Evolutionary conservation across 2,888 invertebrate genomes (phyloP), one percentile per base, ranked within the genome.

Genomic region (Oeneis ivallda): DNA sequence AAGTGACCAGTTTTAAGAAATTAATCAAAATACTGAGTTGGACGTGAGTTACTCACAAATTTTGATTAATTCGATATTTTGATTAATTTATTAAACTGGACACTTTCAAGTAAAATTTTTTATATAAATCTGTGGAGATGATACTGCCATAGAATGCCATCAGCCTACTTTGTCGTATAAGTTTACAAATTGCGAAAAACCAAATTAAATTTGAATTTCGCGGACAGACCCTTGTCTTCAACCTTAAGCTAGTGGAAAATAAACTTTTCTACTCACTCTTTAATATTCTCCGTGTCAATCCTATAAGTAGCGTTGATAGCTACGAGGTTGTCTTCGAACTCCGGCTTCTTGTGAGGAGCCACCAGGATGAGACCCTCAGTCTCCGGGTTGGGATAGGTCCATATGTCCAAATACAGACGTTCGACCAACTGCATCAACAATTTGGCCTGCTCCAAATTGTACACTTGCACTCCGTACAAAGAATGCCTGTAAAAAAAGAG

Each of bases 281-380:
- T 85, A 37, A 89, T 76, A 74, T 89, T 84, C 10, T 83, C 79
- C 13, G 80, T 72, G 61, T 79, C 75, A n/a, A 86, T 54, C 66
- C 73, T 73, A 65, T 74, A 84, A 47, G 76, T 73, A 60, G 83
- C 72, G 4, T 79, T 81, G 37, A 78, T 75, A 1, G 61, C 72
- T 9, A 65, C 70, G 0, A 87, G 74, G 61, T 75, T 76, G 62
- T 77, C 74, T 75, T 86, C 75, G 67, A 87, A 84, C 13, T 68
- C 59, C 2, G 59, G 26, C 19, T 75, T 80, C 57, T 74, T 74
- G 0, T 82, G 76, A 45, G 73, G 74, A 0, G 82, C 70, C 0
- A 87, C 87, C 6, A 88, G 71, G 2, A 87, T 68, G 52, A 70
- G 26, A 64, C 70, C 63, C 53, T 66, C 67, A 9, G 68, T 68